Evolutionary conservation across 92 coral and sea anemone species (phyloP), one percentile per base, ranked within the genome.

Genomic region (Parazoanthus atlanticus): DNA sequence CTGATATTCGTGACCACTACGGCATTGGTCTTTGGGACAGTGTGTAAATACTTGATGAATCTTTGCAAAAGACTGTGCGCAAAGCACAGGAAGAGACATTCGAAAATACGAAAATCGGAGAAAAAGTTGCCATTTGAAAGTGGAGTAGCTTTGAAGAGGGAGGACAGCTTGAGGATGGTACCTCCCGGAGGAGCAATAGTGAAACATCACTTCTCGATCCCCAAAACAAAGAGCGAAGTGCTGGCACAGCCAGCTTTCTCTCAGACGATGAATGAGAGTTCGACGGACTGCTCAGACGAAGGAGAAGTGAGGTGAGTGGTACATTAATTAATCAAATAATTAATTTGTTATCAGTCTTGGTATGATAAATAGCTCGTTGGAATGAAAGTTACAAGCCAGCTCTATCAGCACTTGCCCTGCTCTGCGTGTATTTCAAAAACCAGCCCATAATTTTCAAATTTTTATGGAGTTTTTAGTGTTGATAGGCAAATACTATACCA

Each of bases 141-240:
- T 23, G 31, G 73, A 33, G 32, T 43, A 8, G 13, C 74, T 2
- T 67, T 78, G 26, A 41, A 71, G 86, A 66, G 92, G 17, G 79
- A 87, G 32, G 93, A 90, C 58, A 90, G 90, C 70, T 46, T 52
- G 40, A 21, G 28, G 69, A 61, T 25, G 69, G 69, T 61, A 7
- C 58, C 58, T 52, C 58, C 58, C 33, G 74, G 88, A 73, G 81
- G 73, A 5, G 36, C 94, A 21, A 10, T 86, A 31, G 46, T 89
- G 34, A 75, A 94, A 46, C 92, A 93, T 52, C 91, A 93, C 9
- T 95, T 95, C 86, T 90, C 93, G 15, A 95, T 95, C 16, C 98
- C 98, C 12, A 91, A 92, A 81, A 91, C 92, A 10, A 89, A 94
- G 38, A 86, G 85, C 46, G 88, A 89, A 47, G 93, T 95, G 31